Evolutionary conservation across 2,888 invertebrate species (phyloP).

Genomic region (Pristionchus maxplancki): DNA sequence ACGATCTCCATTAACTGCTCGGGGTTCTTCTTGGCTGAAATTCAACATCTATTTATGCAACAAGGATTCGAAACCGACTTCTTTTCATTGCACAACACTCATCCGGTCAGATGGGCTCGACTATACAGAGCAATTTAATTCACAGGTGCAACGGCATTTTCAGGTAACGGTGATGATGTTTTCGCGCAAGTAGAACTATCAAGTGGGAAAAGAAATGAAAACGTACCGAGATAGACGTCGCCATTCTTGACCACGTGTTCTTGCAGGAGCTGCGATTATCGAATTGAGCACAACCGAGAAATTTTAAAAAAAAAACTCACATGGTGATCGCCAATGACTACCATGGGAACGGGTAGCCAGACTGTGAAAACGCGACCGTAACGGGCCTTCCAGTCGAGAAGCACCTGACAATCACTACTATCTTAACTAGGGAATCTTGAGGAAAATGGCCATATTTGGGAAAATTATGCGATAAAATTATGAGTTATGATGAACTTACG

Average conservation of each 20-base stretch:
- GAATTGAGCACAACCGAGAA: no score
- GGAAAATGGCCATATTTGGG: background rate
- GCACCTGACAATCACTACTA: background rate
- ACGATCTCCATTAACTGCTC: slow-evolving; percentile 9
- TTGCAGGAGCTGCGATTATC: slow-evolving; percentile 16
- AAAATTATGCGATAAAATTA: no score
- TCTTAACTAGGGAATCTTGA: no score
- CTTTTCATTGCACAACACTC: no score
- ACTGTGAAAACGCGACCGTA: slow-evolving; percentile 39
- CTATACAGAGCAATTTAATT: no score
- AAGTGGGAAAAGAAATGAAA: background rate
- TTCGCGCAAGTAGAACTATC: no score
- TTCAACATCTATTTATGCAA: background rate
- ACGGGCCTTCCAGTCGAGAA: slow-evolving; percentile 29
- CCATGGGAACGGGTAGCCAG: slow-evolving; percentile 14
- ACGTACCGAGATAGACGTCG: slow-evolving; percentile 9
- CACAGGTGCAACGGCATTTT: no score
- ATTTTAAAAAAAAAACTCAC: slow-evolving; percentile 18
- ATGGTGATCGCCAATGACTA: slow-evolving; percentile 26
- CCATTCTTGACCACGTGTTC: slow-evolving; percentile 35
- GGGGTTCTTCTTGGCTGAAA: slow-evolving; percentile 35
- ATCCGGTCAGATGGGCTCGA: no score
- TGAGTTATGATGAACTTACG: background rate
- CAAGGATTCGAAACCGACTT: no score
- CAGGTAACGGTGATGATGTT: no score